Base-by-base conservation (phyloP, 2,113 vertebrate genomes). In the Malaclemys terrapin region DNA sequence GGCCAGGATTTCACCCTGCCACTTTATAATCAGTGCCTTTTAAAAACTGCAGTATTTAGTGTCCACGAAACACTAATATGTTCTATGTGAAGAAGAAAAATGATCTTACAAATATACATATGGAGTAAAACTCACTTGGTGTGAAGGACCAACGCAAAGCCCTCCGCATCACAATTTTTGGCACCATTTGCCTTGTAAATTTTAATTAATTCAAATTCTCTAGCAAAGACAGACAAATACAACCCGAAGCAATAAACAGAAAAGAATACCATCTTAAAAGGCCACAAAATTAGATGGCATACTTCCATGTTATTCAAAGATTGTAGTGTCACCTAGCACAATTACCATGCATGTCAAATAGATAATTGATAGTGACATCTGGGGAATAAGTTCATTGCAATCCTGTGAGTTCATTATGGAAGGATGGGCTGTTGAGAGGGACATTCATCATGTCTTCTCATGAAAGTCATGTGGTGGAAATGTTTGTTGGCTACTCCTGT, bases 381-480 rank as follows among this genome's bases (percentile, higher is more conserved):
- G 85, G 89, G 84, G 90, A 95, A 89, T 86, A 96, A 82, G 53
- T 56, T 96, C 35, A n/a, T 35, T 92, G 78, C 69, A 92, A 83
- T 90, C 76, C 10, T 45, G 13, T 96, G 94, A 57, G 22, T 95
- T 96, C 87, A 86, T 42, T 72, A 49, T 82, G 94, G 62, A 29
- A 75, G 87, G 93, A 96, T 93, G 94, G 78, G 85, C 85, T 96
- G 72, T 57, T 96, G 94, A 96, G 91, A 1, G 1, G 53, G 91
- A 95, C 87, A 94, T 97, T 97, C 94, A 96, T 97, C 96, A 97
- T 89, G 78, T 94, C 90, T 80, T 94, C 83, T 96, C 93, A 97
- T 96, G 90, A 90, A 97, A 97, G 45, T 96, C 96, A 93, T 84
- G 86, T 91, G 91, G 79, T 91, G 81, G 89, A 96, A 96, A 88